Evolutionary conservation across 1,140 invertebrate species (phyloP).

Genomic region (Nasonia giraulti): DNA sequence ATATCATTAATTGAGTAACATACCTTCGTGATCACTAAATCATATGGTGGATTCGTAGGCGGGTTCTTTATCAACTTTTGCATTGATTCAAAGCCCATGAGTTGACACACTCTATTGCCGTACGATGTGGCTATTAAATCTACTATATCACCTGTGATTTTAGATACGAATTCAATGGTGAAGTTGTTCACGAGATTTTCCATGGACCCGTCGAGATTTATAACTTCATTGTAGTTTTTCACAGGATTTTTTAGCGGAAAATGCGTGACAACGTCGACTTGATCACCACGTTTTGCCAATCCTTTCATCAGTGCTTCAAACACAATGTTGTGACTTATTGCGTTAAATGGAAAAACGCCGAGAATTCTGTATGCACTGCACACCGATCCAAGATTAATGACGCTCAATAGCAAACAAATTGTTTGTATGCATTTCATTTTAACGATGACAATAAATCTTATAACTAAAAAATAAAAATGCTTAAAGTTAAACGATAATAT

Average conservation of each 20-base stretch:
- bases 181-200: conserved; percentile 33
- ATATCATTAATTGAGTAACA: background rate
- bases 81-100: conserved; percentile 50
- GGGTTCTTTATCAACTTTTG: conserved; percentile 57
- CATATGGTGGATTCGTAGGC: conserved; percentile 54
- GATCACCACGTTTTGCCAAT: conserved; percentile 72
- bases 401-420: background rate
- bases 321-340: conserved; percentile 71
- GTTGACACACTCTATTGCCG: conserved; percentile 9
- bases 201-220: conserved; percentile 56
- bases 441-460: too few relatives aligned
- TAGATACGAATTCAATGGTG: background rate
- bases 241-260: conserved; percentile 59
- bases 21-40: conserved; percentile 58
- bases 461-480: too few relatives aligned
- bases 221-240: conserved; percentile 62
- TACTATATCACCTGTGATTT: background rate
- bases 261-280: conserved; percentile 66
- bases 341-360: conserved; percentile 70
- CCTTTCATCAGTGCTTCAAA: conserved; percentile 69
- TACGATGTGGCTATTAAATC: background rate
- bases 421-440: too few relatives aligned
- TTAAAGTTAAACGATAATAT: too few relatives aligned
- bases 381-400: background rate
- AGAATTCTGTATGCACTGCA: conserved; percentile 64